Evolutionary conservation across 2,797 vertebrate species (phyloP).

Genomic region (Fistularia commersonii): DNA sequence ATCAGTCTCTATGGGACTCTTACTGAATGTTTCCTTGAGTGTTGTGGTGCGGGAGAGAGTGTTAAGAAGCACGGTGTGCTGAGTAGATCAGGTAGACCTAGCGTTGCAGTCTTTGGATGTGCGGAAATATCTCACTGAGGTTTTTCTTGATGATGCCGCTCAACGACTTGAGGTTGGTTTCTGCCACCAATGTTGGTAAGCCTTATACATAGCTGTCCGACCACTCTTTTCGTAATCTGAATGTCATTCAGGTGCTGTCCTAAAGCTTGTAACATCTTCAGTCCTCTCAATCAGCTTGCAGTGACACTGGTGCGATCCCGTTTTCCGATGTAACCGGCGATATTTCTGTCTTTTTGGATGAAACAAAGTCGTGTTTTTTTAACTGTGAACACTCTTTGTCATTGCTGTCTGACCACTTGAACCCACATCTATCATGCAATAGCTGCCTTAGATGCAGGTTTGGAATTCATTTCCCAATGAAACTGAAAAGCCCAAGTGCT

Average conservation of each 20-base stretch:
- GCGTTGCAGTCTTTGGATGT: constrained; percentile 1
- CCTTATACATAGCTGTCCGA: neutral
- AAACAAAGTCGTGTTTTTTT: constrained; percentile 3
- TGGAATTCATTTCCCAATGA: constrained; percentile 28
- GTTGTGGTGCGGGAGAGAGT: neutral
- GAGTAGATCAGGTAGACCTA: neutral
- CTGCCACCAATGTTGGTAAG: constrained; percentile 1
- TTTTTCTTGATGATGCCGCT: constrained; percentile 3
- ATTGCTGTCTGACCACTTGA: neutral
- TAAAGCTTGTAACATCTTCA: neutral
- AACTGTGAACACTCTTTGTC: neutral
- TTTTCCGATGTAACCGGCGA: constrained; percentile 3
- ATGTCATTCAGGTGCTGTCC: neutral
- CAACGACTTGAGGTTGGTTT: constrained; percentile 2
- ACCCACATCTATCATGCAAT: neutral
- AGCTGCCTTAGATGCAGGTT: constrained; percentile 20
- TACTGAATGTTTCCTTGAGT: too few relatives aligned
- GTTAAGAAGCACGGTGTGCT: neutral
- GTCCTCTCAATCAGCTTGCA: constrained; percentile 4
- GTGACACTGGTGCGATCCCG: neutral
- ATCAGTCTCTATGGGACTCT: too few relatives aligned
- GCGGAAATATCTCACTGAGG: neutral
- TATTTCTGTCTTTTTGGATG: constrained; percentile 2
- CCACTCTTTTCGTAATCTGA: constrained; percentile 3
- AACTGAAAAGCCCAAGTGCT: constrained; percentile 21